These are phyloP conservation scores for Notothenia coriiceps DNA, from an alignment of 2,113 vertebrate genomes.

Conservation along the genomic window DNA sequence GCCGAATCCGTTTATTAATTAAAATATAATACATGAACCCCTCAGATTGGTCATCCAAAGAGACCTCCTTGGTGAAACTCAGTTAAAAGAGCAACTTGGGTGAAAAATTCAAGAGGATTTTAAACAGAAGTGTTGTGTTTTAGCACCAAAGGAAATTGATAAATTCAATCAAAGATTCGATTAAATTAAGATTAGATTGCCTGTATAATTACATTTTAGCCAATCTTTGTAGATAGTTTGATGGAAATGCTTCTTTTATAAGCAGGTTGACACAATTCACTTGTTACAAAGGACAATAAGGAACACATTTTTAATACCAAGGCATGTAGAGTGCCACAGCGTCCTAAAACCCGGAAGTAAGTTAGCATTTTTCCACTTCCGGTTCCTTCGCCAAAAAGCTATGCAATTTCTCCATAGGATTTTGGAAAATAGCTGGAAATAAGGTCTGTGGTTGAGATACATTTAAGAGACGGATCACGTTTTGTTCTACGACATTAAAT, in stretches of 20 bases:
- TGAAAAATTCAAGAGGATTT: conserved; percentile 27
- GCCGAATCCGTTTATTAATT: too few species aligned
- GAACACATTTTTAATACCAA: neutral
- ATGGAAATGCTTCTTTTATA: neutral
- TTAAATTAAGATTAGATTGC: neutral
- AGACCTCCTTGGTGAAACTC: too few species aligned
- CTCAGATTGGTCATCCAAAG: too few species aligned
- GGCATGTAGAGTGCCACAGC: neutral
- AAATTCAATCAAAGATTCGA: neutral
- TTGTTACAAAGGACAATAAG: neutral
- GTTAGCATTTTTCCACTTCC: too few species aligned
- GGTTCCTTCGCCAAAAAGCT: too few species aligned
- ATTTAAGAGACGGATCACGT: too few species aligned
- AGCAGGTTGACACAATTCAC: neutral
- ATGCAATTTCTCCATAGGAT: too few species aligned
- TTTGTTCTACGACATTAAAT: too few species aligned
- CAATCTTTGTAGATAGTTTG: neutral
- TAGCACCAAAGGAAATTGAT: neutral
- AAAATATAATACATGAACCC: too few species aligned
- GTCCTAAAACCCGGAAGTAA: too few species aligned
- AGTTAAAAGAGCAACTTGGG: neutral
- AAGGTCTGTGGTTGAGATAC: too few species aligned
- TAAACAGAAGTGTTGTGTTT: neutral
- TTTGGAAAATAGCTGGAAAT: too few species aligned
- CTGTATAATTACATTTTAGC: neutral